A percentile compares a stretch with the other conserved stretches of the same genome.
Conservation (phyloP, 1,140 invertebrate species). For the Tetramorium alpestre region DNA sequence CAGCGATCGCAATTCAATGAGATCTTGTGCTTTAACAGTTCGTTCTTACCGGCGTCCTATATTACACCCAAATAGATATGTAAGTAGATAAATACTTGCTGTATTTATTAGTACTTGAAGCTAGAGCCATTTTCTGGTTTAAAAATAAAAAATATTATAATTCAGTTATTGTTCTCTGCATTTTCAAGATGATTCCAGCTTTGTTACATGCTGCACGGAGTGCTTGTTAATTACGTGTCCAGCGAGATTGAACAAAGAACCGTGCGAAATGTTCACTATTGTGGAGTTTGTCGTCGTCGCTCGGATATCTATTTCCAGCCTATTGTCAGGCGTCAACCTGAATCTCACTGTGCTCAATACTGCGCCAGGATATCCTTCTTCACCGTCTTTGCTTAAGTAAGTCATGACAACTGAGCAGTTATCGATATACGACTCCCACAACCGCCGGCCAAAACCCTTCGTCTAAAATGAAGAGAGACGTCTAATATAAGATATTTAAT, state of each 20-base stretch:
- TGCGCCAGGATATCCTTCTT: conserved; percentile 95
- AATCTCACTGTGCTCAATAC: conserved; percentile 90
- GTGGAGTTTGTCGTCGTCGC: conserved; percentile 92
- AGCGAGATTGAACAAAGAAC: conserved; percentile 96
- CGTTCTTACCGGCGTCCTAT: conserved; percentile 78
- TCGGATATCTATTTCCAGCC: conserved; percentile 89
- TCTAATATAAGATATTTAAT: not conserved
- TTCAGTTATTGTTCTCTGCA: not conserved
- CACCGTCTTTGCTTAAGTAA: conserved; percentile 92
- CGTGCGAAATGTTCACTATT: conserved; percentile 95
- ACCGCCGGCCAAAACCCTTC: conserved; percentile 76
- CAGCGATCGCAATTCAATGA: conserved; percentile 91
- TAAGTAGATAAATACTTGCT: not conserved
- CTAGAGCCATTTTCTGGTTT: not conserved
- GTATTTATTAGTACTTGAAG: not conserved
- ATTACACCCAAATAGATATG: not conserved
- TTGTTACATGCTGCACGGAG: not conserved
- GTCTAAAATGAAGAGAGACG: conserved; percentile 51
- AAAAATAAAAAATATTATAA: not conserved
- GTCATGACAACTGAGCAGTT: conserved; percentile 88
- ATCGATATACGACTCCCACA: conserved; percentile 85
- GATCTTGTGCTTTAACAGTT: conserved; percentile 90
- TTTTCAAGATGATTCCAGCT: not conserved
- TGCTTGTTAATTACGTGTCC: conserved; percentile 88
- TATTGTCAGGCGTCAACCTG: conserved; percentile 90